Base-by-base conservation (phyloP, 1,140 invertebrate genomes). In the Onthophagus taurus region DNA sequence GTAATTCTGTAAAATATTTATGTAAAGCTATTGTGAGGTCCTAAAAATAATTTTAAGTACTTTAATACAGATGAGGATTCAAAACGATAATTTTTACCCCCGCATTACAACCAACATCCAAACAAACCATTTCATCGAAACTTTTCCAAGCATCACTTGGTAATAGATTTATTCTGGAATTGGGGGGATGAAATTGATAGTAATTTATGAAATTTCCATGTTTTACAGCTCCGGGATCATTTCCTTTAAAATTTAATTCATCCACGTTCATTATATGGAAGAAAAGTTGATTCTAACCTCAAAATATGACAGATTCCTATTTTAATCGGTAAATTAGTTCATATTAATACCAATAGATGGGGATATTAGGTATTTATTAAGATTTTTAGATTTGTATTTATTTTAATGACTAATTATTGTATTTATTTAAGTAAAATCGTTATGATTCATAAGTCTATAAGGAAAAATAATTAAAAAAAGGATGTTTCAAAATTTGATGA, bases 201-300 rank as follows among this genome's bases (percentile, higher is more conserved):
- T 89, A 89, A 68, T 88, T 88, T 45, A 84, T 86, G 55, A 89
- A 89, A 64, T 89, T 89, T 47, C 85, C 85, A 68, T 71, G 75
- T 57, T 74, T 73, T 4, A 80, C 80, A 29, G 84, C 80, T 3
- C 85, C 85, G 23, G 85, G 83, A 63, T 87, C 74, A 24, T 65
- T 63, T 14, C 64, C 67, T 53, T 59, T 61, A 44, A 61, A 64
- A 53, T 54, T 59, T 58, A 55, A 42, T 14, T 46, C 38, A 4
- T 41, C 23, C 38, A 41, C 29, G 8, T 26, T 26, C n/a, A n/a
- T n/a, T n/a, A n/a, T n/a, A n/a, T n/a, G n/a, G n/a, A n/a, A n/a
- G n/a, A n/a, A n/a, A n/a, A n/a, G n/a, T n/a, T n/a, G n/a, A n/a
- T n/a, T n/a, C n/a, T n/a, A n/a, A n/a, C n/a, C n/a, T n/a, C n/a